Conservation (phyloP, 2,797 vertebrate genomes). For the Acrocephalus scirpaceus region DNA sequence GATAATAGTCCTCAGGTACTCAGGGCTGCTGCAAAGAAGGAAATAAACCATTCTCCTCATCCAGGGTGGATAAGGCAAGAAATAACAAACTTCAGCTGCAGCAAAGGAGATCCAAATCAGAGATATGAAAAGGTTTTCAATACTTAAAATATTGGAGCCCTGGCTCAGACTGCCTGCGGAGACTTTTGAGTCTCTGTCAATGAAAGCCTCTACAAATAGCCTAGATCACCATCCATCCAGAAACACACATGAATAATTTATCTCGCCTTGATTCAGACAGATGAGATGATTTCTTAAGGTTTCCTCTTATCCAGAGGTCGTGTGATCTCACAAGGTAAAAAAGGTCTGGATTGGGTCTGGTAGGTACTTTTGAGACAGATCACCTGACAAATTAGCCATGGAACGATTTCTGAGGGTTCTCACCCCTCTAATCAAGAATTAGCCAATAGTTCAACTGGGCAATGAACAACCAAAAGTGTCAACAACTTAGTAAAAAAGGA, state of each 20-base stretch:
- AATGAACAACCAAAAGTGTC: background rate
- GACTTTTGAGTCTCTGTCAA: background rate
- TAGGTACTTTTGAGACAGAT: background rate
- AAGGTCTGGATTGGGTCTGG: background rate
- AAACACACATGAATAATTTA: background rate
- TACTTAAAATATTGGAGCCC: background rate
- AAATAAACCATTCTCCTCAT: background rate
- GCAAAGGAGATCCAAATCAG: background rate
- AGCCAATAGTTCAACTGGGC: background rate
- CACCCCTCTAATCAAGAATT: background rate
- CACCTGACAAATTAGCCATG: background rate
- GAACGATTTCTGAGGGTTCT: background rate
- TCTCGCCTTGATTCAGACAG: background rate
- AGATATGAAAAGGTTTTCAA: background rate
- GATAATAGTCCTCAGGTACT: background rate
- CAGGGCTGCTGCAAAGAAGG: background rate
- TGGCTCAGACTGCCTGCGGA: background rate
- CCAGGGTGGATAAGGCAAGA: background rate
- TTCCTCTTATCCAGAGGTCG: background rate
- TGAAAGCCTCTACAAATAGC: background rate
- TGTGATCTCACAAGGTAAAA: background rate
- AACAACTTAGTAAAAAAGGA: background rate
- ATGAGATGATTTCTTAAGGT: background rate
- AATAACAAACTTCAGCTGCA: background rate
- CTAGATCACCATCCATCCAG: background rate